Conservation (phyloP, 2,888 invertebrate species). For the Epsilonema sp. region DNA sequence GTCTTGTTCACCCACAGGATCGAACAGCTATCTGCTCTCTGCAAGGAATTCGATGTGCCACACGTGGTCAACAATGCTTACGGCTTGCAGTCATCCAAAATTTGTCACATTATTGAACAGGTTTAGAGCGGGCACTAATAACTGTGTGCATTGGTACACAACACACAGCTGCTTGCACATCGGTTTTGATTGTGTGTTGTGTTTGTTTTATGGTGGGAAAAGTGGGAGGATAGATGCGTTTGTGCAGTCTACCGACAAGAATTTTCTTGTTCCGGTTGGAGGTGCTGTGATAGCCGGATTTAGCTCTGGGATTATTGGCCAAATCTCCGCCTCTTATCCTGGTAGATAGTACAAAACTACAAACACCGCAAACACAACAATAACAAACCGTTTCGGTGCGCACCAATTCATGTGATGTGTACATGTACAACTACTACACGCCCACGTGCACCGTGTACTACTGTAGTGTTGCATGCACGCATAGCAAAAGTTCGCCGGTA, state of each 20-base stretch:
- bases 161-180: no score
- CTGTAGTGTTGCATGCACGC: no score
- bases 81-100: conserved; percentile 49
- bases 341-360: conserved; percentile 31
- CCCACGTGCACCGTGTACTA: no score
- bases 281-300: conserved; percentile 55
- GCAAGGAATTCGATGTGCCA: conserved; percentile 43
- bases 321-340: conserved; percentile 50
- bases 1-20: conserved; percentile 7
- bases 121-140: no score
- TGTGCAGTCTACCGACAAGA: conserved; percentile 65
- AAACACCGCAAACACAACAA: neutral
- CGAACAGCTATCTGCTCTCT: conserved; percentile 41
- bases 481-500: no score
- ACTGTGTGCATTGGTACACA: neutral
- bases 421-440: no score
- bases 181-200: no score
- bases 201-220: conserved; percentile 15
- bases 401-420: no score
- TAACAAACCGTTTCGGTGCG: no score
- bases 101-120: conserved; percentile 46
- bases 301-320: conserved; percentile 41
- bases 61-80: conserved; percentile 67
- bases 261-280: conserved; percentile 61
- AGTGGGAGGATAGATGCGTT: conserved; percentile 52